These are phyloP conservation scores for Collichthys lucidus DNA, from an alignment of 2,113 vertebrate genomes.

Conservation along the genomic window DNA sequence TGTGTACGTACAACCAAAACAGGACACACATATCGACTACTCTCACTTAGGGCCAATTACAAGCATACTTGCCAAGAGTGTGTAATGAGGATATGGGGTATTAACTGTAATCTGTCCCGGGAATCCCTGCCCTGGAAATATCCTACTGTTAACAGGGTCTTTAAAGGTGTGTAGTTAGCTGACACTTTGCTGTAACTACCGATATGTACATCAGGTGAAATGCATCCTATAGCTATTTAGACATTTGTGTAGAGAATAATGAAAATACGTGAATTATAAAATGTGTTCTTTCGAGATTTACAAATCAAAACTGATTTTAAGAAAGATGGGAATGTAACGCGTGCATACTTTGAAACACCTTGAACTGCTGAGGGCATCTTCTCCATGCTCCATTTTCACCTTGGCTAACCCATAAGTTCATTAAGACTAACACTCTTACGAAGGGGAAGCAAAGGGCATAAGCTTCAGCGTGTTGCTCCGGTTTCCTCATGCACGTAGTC, in stretches of 20 bases:
- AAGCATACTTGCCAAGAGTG: slow-evolving; percentile 40
- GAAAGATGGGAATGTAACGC: neutral
- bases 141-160: slow-evolving; percentile 50
- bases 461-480: neutral
- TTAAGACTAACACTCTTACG: slow-evolving; percentile 75
- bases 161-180: slow-evolving; percentile 25
- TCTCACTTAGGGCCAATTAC: slow-evolving; percentile 71
- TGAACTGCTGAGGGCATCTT: slow-evolving; percentile 39
- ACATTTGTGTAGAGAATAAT: neutral
- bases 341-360: slow-evolving; percentile 1
- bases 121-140: slow-evolving; percentile 73
- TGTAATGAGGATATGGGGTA: slow-evolving; percentile 78
- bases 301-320: neutral
- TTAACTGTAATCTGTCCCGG: slow-evolving; percentile 80
- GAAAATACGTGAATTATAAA: neutral
- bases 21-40: slow-evolving; percentile 44
- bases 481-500: slow-evolving; percentile 9
- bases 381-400: slow-evolving; percentile 37
- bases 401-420: slow-evolving; percentile 64
- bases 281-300: neutral
- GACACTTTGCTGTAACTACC: slow-evolving; percentile 3
- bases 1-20: slow-evolving; percentile 1
- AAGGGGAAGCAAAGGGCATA: slow-evolving; percentile 59
- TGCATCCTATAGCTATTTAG: neutral
- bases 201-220: neutral